Base-by-base conservation (phyloP, 1,140 invertebrate genomes). In the Solenopsis invicta region DNA sequence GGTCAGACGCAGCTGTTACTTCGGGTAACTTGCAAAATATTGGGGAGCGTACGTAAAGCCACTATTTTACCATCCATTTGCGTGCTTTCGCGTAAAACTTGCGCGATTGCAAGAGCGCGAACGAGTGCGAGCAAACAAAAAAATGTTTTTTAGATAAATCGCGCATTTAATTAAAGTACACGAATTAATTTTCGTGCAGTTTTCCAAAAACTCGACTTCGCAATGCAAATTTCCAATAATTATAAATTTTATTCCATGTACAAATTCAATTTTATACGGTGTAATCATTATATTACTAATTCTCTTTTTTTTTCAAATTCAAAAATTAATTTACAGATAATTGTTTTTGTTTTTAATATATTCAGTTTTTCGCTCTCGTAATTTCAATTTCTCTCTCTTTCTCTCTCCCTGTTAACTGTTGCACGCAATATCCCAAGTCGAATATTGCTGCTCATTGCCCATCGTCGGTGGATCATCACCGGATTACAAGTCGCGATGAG, bases 1-100 rank as follows among this genome's bases (percentile, higher is more conserved):
- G 74, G 75, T 69, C 88, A 78, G 89, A 81, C 82, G 45, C 89
- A 82, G 82, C 74, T 74, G 81, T 9, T 29, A 56, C 59, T 74
- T 59, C 48, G 72, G 18, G 24, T 13, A 89, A 89, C 69, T 89
- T 64, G 52, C 61, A 59, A 67, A 67, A 80, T 80, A 69, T 64
- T 45, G 61, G 12, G 12, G 5, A 50, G 41, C 41, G 61, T 9
- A 8, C 13, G 54, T 41, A 21, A 81, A 29, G 29, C 48, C 16
- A 41, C 66, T 56, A 71, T 54, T 71, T 81, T 52, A 81, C 34
- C 24, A 54, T 67, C 48, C 29, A 52, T 37, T 81, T 41, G 13
- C 41, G 8, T 41, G 41, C 48, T 34, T 71, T 41, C 8, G 41
- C 4, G 12, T 41, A 80, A 80, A 81, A 81, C 5, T 50, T 29